These are phyloP conservation scores for Hylyphantes graminicola DNA, from an alignment of 1,140 invertebrate genomes.

Conservation along the genomic window DNA sequence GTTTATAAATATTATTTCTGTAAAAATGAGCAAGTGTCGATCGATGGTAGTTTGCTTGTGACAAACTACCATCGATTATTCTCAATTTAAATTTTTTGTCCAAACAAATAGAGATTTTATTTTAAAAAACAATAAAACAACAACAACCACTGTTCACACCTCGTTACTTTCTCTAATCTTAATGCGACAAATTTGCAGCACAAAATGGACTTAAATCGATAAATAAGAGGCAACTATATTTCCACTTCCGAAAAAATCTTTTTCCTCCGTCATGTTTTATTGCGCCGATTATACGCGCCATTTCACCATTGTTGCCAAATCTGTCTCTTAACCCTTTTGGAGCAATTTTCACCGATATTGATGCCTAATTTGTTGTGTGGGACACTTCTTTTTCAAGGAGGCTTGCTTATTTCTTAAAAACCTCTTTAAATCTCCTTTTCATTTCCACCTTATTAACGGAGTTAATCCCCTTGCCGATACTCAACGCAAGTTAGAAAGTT, in stretches of 20 bases:
- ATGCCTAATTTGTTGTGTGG: no score
- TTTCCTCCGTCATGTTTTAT: background rate
- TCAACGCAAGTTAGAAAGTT: no score
- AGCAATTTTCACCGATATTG: background rate
- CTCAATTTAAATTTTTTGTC: background rate
- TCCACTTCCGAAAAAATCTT: background rate
- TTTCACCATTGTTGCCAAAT: background rate
- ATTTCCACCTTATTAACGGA: background rate
- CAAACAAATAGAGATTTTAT: background rate
- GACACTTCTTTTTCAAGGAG: no score
- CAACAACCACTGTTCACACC: no score
- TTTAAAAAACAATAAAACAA: background rate
- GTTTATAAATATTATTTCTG: no score
- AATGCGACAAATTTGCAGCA: background rate
- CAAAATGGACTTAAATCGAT: background rate
- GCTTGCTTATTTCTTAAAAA: background rate
- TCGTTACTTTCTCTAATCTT: no score
- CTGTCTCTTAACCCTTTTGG: background rate
- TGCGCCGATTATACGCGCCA: constrained; percentile 13
- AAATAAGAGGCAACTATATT: background rate
- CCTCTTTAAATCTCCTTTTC: background rate
- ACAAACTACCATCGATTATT: background rate
- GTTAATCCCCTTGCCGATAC: background rate
- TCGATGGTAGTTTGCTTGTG: background rate
- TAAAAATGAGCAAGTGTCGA: no score